Conservation (phyloP, 1,140 invertebrate genomes). For the Drosophila grimshawi region DNA sequence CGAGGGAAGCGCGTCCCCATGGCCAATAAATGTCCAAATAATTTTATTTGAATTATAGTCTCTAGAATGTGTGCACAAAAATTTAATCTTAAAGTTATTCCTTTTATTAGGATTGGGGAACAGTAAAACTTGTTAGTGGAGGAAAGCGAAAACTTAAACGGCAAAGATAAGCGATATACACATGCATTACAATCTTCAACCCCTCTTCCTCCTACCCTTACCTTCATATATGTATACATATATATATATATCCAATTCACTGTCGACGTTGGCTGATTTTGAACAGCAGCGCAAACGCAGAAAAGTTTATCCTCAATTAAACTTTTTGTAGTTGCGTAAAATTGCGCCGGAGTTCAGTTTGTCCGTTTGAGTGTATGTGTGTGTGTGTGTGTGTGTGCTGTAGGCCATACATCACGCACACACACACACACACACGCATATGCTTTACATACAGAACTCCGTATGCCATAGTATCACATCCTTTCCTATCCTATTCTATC, state of each 20-base stretch:
- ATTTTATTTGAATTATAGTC: conserved; percentile 26
- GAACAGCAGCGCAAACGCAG: conserved; percentile 79
- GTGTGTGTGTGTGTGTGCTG: conserved; percentile 37
- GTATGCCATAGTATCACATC: conserved; percentile 6
- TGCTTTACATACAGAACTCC: not conserved
- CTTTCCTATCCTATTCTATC: conserved; percentile 18
- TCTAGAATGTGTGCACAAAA: conserved; percentile 12
- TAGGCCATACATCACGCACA: conserved; percentile 65
- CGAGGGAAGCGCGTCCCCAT: conserved; percentile 16
- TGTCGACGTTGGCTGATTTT: conserved; percentile 44
- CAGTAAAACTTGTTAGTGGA: conserved; percentile 15
- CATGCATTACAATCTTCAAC: not conserved
- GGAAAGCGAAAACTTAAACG: conserved; percentile 52
- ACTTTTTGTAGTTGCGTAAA: conserved; percentile 81
- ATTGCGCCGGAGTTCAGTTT: conserved; percentile 64
- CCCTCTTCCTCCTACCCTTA: no score
- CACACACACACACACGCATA: not conserved
- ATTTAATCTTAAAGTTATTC: conserved; percentile 52
- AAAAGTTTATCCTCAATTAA: conserved; percentile 82
- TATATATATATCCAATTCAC: no score
- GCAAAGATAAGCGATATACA: conserved; percentile 46
- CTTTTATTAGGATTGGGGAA: conserved; percentile 1
- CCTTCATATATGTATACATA: no score
- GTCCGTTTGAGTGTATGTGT: conserved; percentile 12
- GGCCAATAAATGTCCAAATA: conserved; percentile 68